A percentile compares a stretch with the other conserved stretches of the same genome.
Conservation (phyloP, 1,140 invertebrate genomes). For the Cotesia vestalis region DNA sequence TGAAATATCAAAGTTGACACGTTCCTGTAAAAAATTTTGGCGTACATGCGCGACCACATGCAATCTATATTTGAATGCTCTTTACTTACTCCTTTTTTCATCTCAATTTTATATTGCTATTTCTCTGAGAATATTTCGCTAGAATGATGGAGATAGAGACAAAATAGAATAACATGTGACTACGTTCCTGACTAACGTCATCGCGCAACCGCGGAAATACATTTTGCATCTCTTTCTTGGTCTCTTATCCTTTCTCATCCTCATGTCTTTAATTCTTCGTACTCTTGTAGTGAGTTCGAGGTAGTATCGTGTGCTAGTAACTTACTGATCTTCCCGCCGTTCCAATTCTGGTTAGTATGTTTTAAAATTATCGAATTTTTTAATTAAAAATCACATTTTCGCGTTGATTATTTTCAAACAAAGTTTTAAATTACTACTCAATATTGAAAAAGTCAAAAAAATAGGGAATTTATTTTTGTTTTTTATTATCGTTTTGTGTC, state of each 20-base stretch:
- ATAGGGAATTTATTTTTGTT: no score
- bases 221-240: not conserved
- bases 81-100: not conserved
- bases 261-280: not conserved
- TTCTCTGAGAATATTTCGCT: slow-evolving; percentile 13
- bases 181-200: slow-evolving; percentile 18
- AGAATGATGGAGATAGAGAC: slow-evolving; percentile 13
- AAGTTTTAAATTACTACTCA: no score
- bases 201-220: slow-evolving; percentile 39
- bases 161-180: slow-evolving; percentile 9
- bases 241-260: not conserved
- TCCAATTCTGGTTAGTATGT: slow-evolving; percentile 61
- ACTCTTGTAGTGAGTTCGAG: slow-evolving; percentile 26
- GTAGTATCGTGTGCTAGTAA: slow-evolving; percentile 62
- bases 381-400: not conserved
- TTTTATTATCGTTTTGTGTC: no score
- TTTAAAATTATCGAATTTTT: slow-evolving; percentile 19
- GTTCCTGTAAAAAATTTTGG: slow-evolving; percentile 34
- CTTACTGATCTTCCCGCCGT: slow-evolving; percentile 59
- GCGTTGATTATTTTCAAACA: not conserved
- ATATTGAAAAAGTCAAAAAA: no score
- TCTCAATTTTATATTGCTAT: slow-evolving; percentile 11
- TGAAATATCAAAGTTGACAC: slow-evolving; percentile 35
- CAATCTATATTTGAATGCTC: not conserved
- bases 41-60: slow-evolving; percentile 25